Percentiles rank a stretch among this genome's conserved stretches.
Evolutionary conservation across 2,797 vertebrate species (phyloP).

Genomic region (Galago senegalensis): DNA sequence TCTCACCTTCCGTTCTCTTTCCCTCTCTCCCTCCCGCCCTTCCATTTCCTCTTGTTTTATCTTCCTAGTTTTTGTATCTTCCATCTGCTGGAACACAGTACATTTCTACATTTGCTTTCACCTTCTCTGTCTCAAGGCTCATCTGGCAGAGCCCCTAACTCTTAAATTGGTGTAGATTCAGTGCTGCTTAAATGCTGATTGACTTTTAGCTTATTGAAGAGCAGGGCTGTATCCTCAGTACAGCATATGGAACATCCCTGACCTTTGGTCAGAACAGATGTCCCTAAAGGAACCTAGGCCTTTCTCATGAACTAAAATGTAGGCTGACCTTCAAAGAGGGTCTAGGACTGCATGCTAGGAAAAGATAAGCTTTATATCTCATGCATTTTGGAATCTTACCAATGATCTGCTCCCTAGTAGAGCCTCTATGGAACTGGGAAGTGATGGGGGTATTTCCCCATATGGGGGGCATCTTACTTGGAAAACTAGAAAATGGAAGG

Average conservation of each 20-base stretch:
- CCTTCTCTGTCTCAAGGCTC: neutral
- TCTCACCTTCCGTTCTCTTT: no score
- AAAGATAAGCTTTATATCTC: neutral
- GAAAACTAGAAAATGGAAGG: conserved; percentile 3
- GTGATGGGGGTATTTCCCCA: neutral
- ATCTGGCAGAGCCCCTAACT: neutral
- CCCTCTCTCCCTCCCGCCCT: no score
- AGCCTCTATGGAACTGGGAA: neutral
- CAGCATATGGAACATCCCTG: neutral
- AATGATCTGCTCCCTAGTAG: neutral
- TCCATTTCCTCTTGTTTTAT: neutral
- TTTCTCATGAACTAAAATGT: neutral
- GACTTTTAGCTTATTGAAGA: conserved; percentile 14
- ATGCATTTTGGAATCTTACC: neutral
- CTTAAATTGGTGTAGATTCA: neutral
- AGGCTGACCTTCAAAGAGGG: neutral
- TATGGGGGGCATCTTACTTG: neutral
- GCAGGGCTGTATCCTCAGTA: neutral
- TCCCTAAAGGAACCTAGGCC: neutral
- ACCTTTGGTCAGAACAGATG: neutral
- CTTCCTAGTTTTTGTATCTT: neutral
- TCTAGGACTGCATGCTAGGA: neutral
- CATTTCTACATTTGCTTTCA: neutral
- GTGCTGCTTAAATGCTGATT: neutral
- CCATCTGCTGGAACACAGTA: neutral